Base-by-base conservation (phyloP, 2,888 invertebrate species). In the Apotomis capreana region DNA sequence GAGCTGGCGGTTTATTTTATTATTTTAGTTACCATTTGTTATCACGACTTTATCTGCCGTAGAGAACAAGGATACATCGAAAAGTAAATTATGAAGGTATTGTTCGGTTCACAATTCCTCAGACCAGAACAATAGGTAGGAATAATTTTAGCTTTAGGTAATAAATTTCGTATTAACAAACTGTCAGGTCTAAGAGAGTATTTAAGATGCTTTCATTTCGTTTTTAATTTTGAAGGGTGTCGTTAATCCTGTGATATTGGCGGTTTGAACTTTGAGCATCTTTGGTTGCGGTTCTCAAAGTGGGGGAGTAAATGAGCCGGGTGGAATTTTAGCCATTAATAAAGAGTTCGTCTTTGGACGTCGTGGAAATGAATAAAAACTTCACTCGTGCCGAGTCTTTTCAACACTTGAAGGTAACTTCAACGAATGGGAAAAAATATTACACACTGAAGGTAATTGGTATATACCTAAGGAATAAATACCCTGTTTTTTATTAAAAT, bases 11-110 rank as follows among this genome's bases (percentile, higher is more conserved):
- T 83, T 91, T 91, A 91, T 92, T 92, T 91, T 92, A 90, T 92
- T 92, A 91, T 92, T 92, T 92, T 91, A 92, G 91, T 92, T 90
- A 91, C 90, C 91, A 92, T 92, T 92, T 89, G 91, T 93, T 93
- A 92, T 93, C 92, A 93, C 91, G 92, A 92, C 89, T 92, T 91
- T 92, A 92, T 92, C 92, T 91, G 86, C 83, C 82, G 87, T 89
- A 76, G 78, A 89, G 89, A 86, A 88, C 86, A 87, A 86, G 86
- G 89, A 88, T 88, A 89, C 86, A 87, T 91, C 89, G 90, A 89
- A 91, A 90, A 88, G 87, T 92, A 92, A 92, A 90, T 92, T 92
- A 92, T 92, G 91, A 88, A 86, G 81, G 92, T 81, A 92, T 92
- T 92, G 92, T 92, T 91, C 84, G 80, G 85, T 84, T 89, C 87